Base-by-base conservation (phyloP, 2,888 invertebrate species). In the Melieria omissa region DNA sequence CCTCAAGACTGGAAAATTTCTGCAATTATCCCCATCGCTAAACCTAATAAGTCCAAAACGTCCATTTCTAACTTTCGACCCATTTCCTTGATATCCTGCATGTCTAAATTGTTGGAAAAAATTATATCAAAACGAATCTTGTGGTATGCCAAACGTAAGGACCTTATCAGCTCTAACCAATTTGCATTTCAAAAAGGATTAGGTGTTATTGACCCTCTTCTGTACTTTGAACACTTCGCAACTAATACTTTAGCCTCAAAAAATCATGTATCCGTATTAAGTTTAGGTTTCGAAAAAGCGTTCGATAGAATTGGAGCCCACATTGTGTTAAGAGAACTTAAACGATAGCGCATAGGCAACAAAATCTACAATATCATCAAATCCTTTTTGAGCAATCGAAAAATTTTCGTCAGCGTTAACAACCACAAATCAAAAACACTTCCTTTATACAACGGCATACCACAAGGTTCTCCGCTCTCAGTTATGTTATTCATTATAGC, bases 181-280 rank as follows among this genome's bases (percentile, higher is more conserved):
- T 63, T 63, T n/a, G 63, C 47, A 5, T 63, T 63, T 10, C 47
- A 63, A 47, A 63, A 16, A 10, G 63, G 63, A 10, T 63, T 45
- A 29, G 47, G 63, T 29, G 63, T 47, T 8, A 63, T 45, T 10
- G 47, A 63, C 6, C 63, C 63, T 4, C 29, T 47, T 9, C 7
- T 49, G 41, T 63, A 47, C 60, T 60, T 60, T 60, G 60, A 60
- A 42, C 60, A 60, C 10, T 42, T 5, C n/a, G 47, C 47, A 29
- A n/a, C n/a, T n/a, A n/a, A n/a, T n/a, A n/a, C n/a, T n/a, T n/a
- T n/a, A n/a, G n/a, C n/a, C n/a, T n/a, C n/a, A n/a, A n/a, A n/a
- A n/a, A 63, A 63, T 16, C 63, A 63, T 16, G 9, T 45, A 9
- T 47, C 47, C 8, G 47, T 63, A 4, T 12, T 52, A 14, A 41